These are phyloP conservation scores for Pseudochaenichthys georgianus DNA, from an alignment of 2,797 vertebrate species.

Conservation along the genomic window DNA sequence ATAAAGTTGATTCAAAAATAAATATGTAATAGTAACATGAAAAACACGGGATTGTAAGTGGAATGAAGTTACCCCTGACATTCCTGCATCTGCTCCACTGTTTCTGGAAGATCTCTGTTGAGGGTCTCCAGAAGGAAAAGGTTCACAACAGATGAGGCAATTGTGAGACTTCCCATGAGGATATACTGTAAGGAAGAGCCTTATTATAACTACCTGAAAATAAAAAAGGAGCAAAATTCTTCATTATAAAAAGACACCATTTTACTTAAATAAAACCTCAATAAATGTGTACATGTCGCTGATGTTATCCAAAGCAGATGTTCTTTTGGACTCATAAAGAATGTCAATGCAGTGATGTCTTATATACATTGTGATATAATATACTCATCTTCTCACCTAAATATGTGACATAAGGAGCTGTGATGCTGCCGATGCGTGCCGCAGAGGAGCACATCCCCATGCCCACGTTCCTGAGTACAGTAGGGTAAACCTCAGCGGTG, in stretches of 20 bases:
- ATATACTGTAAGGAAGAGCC: constrained; percentile 89
- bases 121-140: constrained; percentile 94
- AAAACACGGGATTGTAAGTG: background rate
- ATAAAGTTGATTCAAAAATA: background rate
- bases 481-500: constrained; percentile 94
- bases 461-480: constrained; percentile 93
- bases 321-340: background rate
- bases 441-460: constrained; percentile 92
- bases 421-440: constrained; percentile 92
- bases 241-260: background rate
- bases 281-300: background rate
- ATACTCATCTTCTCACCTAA: constrained; percentile 79
- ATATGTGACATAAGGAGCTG: constrained; percentile 93
- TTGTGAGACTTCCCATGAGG: constrained; percentile 93
- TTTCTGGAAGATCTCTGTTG: constrained; percentile 91
- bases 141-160: constrained; percentile 89
- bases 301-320: background rate
- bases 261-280: background rate
- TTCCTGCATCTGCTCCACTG: constrained; percentile 91
- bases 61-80: constrained; percentile 84
- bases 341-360: background rate
- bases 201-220: constrained; percentile 69
- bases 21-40: background rate
- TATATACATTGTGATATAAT: background rate
- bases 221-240: background rate